These are phyloP conservation scores for Chrysomela aeneicollis DNA, from an alignment of 2,888 invertebrate genomes.

Conservation along the genomic window DNA sequence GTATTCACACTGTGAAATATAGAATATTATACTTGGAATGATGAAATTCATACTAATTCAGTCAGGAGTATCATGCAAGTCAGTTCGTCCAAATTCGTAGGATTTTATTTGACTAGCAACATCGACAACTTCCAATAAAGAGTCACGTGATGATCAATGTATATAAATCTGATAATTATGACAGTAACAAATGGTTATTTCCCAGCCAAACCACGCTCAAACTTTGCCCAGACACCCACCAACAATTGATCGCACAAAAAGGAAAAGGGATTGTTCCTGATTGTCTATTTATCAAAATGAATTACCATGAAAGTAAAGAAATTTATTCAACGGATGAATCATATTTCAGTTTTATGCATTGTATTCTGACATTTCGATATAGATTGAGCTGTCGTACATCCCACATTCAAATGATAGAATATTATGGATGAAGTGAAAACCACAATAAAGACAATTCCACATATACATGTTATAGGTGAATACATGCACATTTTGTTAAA, in stretches of 20 bases:
- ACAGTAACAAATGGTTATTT: constrained; percentile 23
- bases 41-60: too few relatives aligned
- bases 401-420: background rate
- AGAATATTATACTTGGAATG: too few relatives aligned
- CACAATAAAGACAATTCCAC: background rate
- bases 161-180: background rate
- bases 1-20: too few relatives aligned
- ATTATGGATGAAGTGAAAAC: background rate
- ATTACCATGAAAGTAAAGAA: background rate
- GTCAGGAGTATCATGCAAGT: too few relatives aligned
- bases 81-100: too few relatives aligned
- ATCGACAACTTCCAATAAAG: too few relatives aligned
- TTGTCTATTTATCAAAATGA: constrained; percentile 5
- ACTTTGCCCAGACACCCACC: constrained; percentile 14
- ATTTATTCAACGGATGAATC: constrained; percentile 2
- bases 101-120: too few relatives aligned
- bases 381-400: background rate
- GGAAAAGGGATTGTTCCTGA: background rate
- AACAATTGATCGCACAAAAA: background rate
- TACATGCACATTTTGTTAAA: background rate
- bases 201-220: constrained; percentile 10
- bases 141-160: background rate
- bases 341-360: background rate
- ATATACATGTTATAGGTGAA: background rate
- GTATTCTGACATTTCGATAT: background rate